A percentile compares a stretch with the other conserved stretches of the same genome.
Conservation (phyloP, 23 tunicate species). For the Diplosoma virens region DNA sequence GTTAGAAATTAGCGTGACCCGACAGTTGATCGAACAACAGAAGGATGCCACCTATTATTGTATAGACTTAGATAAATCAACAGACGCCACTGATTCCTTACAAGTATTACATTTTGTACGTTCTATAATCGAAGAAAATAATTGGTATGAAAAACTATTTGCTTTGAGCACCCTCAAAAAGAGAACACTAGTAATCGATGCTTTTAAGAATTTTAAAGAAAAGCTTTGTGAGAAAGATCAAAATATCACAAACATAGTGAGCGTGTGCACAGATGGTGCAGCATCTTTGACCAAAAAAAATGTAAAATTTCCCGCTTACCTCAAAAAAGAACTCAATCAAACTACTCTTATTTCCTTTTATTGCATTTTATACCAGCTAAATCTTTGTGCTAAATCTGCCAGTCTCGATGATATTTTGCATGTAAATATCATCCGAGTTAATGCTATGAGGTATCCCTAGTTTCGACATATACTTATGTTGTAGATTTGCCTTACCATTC, state of each 20-base stretch:
- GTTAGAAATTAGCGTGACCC: too few relatives aligned
- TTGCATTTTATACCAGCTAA: neutral
- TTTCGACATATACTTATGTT: neutral
- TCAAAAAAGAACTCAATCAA: neutral
- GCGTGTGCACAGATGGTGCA: neutral
- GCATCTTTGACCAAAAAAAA: neutral
- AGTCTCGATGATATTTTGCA: too few relatives aligned
- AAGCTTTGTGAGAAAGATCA: neutral
- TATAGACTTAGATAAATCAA: neutral
- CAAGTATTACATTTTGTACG: neutral
- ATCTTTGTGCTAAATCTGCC: too few relatives aligned
- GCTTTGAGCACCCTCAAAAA: neutral
- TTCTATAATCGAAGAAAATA: too few relatives aligned
- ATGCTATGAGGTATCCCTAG: neutral
- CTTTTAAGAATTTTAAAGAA: neutral
- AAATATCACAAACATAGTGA: neutral
- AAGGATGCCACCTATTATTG: too few relatives aligned
- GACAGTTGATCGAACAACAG: too few relatives aligned
- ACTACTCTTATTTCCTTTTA: neutral
- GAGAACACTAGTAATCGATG: neutral
- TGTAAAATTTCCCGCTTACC: neutral
- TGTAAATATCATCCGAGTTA: neutral
- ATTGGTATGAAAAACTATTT: neutral
- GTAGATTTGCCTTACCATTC: neutral
- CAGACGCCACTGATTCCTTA: neutral